Evolutionary conservation across 2,888 invertebrate genomes (phyloP).

Genomic region (Stenurella melanura): DNA sequence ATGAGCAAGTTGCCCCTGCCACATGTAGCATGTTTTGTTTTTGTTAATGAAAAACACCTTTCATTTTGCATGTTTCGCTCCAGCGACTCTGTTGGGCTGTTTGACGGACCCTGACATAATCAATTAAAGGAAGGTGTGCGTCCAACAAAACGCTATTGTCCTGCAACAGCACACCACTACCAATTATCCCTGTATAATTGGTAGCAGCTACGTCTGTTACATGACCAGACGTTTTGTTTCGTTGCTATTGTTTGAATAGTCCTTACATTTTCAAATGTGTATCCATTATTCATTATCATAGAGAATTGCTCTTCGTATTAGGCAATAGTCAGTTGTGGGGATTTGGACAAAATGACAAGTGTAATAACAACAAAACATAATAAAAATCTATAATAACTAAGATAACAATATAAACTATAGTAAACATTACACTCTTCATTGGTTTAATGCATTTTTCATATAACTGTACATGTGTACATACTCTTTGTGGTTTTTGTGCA

Average conservation of each 20-base stretch:
- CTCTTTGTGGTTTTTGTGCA: too few species aligned
- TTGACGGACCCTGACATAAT: conserved; percentile 15
- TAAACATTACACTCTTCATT: too few species aligned
- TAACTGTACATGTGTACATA: too few species aligned
- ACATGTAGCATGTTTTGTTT: conserved; percentile 15
- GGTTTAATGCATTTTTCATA: too few species aligned
- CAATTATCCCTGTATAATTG: conserved; percentile 28
- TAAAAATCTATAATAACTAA: too few species aligned
- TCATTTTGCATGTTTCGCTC: conserved; percentile 16
- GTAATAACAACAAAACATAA: too few species aligned
- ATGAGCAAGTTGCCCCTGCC: neutral
- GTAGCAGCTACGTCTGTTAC: conserved; percentile 10
- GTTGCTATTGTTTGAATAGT: neutral
- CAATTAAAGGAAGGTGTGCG: conserved; percentile 26
- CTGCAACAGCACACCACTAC: conserved; percentile 13
- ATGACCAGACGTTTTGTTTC: conserved; percentile 17
- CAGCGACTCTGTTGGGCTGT: neutral
- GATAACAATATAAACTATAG: too few species aligned
- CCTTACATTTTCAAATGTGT: neutral
- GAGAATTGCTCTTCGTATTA: too few species aligned
- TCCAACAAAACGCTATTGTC: conserved; percentile 19
- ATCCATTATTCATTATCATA: neutral
- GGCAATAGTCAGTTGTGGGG: too few species aligned
- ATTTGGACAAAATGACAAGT: too few species aligned
- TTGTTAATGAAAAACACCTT: conserved; percentile 24